A percentile compares a stretch with the other conserved stretches of the same genome.
Conservation (phyloP, 2,888 invertebrate genomes). For the Xanthorhoe spadicearia region DNA sequence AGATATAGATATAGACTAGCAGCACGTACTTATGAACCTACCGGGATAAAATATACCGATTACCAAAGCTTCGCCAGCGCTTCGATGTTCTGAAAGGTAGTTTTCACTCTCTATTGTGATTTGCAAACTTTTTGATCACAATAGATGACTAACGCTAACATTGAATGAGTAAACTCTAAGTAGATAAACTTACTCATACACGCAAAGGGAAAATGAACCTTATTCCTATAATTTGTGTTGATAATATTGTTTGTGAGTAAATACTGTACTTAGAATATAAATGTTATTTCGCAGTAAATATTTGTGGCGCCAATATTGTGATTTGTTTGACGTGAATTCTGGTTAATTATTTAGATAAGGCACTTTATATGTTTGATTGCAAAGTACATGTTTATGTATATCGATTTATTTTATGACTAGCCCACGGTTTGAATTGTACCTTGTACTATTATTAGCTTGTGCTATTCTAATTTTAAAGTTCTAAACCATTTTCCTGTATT, state of each 20-base stretch:
- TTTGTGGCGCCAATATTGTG: constrained; percentile 33
- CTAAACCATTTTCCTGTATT: too few relatives aligned
- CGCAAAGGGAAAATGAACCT: constrained; percentile 7
- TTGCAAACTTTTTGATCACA: constrained; percentile 8
- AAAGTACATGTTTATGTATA: not conserved
- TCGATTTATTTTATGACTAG: too few relatives aligned
- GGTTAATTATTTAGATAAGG: constrained; percentile 23
- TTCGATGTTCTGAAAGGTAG: not conserved
- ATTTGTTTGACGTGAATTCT: constrained; percentile 21
- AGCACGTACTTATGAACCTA: too few relatives aligned
- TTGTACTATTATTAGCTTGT: too few relatives aligned
- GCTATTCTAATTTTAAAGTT: too few relatives aligned
- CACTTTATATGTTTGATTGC: constrained; percentile 1
- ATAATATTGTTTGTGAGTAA: not conserved
- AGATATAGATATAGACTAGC: too few relatives aligned
- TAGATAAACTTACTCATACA: constrained; percentile 48
- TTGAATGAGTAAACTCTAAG: constrained; percentile 49
- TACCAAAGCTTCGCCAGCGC: too few relatives aligned
- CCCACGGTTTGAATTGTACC: too few relatives aligned
- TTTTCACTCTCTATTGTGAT: constrained; percentile 9
- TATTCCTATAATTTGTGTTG: not conserved
- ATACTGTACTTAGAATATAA: constrained; percentile 30
- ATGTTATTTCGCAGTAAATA: constrained; percentile 22
- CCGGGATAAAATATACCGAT: too few relatives aligned
- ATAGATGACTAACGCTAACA: constrained; percentile 8